A percentile compares a stretch with the other conserved stretches of the same genome.
Evolutionary conservation across 1,140 invertebrate species (phyloP).

Genomic region (Batillaria attramentaria): DNA sequence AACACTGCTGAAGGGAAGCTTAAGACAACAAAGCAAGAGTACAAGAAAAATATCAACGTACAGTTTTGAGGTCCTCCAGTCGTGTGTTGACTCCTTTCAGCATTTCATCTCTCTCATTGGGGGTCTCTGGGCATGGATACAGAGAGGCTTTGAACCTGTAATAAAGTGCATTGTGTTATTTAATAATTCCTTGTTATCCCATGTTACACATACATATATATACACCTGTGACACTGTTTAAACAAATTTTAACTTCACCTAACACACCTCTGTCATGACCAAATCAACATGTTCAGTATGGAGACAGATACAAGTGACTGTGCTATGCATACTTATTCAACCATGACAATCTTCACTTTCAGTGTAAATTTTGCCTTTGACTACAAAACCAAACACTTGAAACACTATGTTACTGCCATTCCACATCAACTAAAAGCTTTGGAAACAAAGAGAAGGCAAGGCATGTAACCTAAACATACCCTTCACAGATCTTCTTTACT

Average conservation of each 20-base stretch:
- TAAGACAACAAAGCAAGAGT: background rate
- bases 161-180: conserved; percentile 29
- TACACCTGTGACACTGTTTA: too few species aligned
- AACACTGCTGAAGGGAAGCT: background rate
- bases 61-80: conserved; percentile 92
- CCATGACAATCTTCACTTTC: background rate
- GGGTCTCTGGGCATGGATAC: conserved; percentile 94
- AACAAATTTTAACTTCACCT: too few species aligned
- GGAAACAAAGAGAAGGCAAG: conserved; percentile 94
- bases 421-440: too few species aligned
- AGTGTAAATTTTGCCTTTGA: too few species aligned
- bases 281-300: too few species aligned
- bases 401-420: too few species aligned
- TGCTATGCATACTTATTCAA: too few species aligned
- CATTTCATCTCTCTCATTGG: conserved; percentile 92
- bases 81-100: conserved; percentile 93
- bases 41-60: conserved; percentile 38
- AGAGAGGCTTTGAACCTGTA: conserved; percentile 92
- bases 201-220: too few species aligned
- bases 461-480: conserved; percentile 89
- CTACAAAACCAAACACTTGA: too few species aligned
- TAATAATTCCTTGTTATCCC: too few species aligned
- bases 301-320: too few species aligned
- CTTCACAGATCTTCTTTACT: conserved; percentile 98
- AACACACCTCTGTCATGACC: too few species aligned